A percentile compares a stretch with the other conserved stretches of the same genome.
These are phyloP conservation scores for Porites evermanni DNA, from an alignment of 92 coral and sea anemone genomes.

Conservation along the genomic window DNA sequence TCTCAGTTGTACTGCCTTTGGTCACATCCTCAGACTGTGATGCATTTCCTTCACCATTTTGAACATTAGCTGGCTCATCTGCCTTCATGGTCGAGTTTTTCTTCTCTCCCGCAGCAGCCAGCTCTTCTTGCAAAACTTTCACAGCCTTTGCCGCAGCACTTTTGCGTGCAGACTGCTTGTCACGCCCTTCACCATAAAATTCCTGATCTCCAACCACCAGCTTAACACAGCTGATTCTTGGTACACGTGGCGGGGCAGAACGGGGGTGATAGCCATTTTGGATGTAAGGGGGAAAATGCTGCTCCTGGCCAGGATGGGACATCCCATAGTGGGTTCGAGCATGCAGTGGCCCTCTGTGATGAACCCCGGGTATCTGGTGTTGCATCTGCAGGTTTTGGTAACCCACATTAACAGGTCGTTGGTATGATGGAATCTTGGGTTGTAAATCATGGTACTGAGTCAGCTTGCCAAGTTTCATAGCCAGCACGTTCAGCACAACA, in stretches of 20 bases:
- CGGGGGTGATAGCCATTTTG: conserved; percentile 65
- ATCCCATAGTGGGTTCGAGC: conserved; percentile 50
- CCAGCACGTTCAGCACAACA: conserved; percentile 94
- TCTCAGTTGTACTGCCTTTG: conserved; percentile 16
- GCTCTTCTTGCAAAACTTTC: conserved; percentile 65
- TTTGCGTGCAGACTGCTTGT: conserved; percentile 90
- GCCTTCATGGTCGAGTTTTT: not conserved
- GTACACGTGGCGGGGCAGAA: conserved; percentile 61
- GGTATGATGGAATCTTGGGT: conserved; percentile 47
- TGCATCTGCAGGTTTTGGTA: conserved; percentile 53
- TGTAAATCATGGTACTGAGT: conserved; percentile 86
- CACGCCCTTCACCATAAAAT: conserved; percentile 87
- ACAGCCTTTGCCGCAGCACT: conserved; percentile 89
- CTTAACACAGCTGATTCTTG: conserved; percentile 76
- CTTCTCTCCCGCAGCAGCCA: conserved; percentile 26
- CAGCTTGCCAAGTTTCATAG: conserved; percentile 92
- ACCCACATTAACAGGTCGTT: conserved; percentile 60
- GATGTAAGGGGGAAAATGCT: conserved; percentile 33
- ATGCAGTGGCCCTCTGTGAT: conserved; percentile 50
- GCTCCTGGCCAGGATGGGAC: conserved; percentile 53
- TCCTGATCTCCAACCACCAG: conserved; percentile 84
- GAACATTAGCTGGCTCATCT: conserved; percentile 6
- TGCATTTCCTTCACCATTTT: conserved; percentile 19
- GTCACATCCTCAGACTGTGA: conserved; percentile 8
- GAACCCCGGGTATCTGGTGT: conserved; percentile 66